Evolutionary conservation across 2,797 vertebrate species (phyloP).

Genomic region (Tamandua tetradactyla): DNA sequence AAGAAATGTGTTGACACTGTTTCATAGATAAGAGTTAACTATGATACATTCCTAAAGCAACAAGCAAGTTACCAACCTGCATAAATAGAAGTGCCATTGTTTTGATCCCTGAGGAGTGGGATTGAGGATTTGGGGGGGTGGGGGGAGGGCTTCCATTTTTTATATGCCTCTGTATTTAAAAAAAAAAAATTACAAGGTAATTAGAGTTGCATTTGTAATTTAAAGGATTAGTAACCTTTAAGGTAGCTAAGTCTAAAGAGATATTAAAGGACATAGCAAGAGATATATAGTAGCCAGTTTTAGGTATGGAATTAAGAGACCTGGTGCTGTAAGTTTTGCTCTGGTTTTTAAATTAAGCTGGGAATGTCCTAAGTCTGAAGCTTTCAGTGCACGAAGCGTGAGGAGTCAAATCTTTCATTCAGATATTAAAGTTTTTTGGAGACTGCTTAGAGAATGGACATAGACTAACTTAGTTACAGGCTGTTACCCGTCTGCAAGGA

Average conservation of each 20-base stretch:
- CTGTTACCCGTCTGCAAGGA: not conserved
- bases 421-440: not conserved
- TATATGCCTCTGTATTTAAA: not conserved
- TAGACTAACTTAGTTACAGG: not conserved
- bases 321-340: not conserved
- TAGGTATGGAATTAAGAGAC: not conserved
- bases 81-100: too few relatives aligned
- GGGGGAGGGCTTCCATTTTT: too few relatives aligned
- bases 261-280: not conserved
- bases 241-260: not conserved
- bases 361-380: not conserved
- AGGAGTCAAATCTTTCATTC: not conserved
- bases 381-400: not conserved
- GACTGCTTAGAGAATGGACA: not conserved
- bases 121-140: too few relatives aligned
- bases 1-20: too few relatives aligned
- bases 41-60: too few relatives aligned
- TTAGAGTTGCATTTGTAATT: too few relatives aligned
- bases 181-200: not conserved
- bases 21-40: too few relatives aligned
- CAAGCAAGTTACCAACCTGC: too few relatives aligned
- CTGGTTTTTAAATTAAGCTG: too few relatives aligned
- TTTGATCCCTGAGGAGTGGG: too few relatives aligned
- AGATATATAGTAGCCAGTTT: not conserved
- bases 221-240: not conserved